Percentiles rank a stretch among this genome's conserved stretches.
Conservation (phyloP, 1,140 invertebrate species). For the Lucilia cuprina region DNA sequence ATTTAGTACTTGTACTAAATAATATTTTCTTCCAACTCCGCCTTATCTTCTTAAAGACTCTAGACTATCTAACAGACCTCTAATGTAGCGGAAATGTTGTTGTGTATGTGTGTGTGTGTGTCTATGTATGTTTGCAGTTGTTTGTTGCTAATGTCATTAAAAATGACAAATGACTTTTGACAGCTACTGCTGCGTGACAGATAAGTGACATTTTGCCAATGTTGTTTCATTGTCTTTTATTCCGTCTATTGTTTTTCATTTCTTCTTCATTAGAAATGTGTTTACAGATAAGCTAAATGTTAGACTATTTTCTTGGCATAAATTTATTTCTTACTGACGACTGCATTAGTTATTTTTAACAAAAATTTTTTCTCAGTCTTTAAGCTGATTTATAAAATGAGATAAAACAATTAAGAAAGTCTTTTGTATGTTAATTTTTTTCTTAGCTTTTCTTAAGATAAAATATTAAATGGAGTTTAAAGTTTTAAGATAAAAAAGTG, state of each 20-base stretch:
- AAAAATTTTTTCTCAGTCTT: background rate
- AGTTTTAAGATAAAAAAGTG: background rate
- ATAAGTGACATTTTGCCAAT: constrained; percentile 23
- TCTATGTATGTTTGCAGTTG: background rate
- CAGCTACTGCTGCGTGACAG: constrained; percentile 3
- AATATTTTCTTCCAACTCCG: background rate
- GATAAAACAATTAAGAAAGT: constrained; percentile 34
- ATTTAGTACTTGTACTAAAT: constrained; percentile 3
- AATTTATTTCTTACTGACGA: background rate
- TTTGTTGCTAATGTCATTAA: constrained; percentile 11
- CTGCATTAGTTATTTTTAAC: no score
- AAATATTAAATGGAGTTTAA: background rate
- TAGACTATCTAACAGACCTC: background rate
- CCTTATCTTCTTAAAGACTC: background rate
- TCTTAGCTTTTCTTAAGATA: background rate
- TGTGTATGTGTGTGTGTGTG: background rate
- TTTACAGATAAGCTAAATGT: constrained; percentile 22
- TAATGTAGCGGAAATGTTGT: constrained; percentile 24
- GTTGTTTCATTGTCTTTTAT: background rate
- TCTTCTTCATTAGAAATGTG: constrained; percentile 2
- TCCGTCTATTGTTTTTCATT: background rate
- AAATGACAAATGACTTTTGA: constrained; percentile 26
- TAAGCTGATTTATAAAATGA: constrained; percentile 12
- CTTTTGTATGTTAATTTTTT: constrained; percentile 26
- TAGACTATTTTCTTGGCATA: background rate